Base-by-base conservation (phyloP, 1,140 invertebrate species). In the Dolichoris vasculosae region DNA sequence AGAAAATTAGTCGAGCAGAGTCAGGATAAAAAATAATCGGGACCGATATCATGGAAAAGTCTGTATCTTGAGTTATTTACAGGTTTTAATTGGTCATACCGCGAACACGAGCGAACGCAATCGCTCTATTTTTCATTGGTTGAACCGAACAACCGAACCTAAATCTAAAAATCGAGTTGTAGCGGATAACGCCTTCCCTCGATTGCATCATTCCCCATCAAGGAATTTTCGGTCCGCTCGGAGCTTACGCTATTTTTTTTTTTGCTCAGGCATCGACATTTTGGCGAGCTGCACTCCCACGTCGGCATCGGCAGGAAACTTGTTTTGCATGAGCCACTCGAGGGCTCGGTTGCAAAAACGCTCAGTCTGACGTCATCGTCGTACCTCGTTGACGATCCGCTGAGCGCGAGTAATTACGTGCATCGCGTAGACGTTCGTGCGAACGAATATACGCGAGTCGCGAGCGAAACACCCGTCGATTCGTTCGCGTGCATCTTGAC, bases 331-430 rank as follows among this genome's bases (percentile, higher is more conserved):
- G 46, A 46, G 15, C 7, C 17, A 38, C 11, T 69, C 20, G 48
- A 83, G 30, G 69, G 51, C 69, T 75, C 43, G 69, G 1, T 51
- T 69, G 46, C 35, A 82, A 73, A 82, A 82, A 82, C 63, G 32
- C n/a, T n/a, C n/a, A n/a, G 15, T 17, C 32, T 73, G 69, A 83
- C 46, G 81, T 75, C 81, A 75, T 59, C 67, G n/a, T 59, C 23
- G 35, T 40, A 64, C 32, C 55, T 67, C 32, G 13, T 59, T 67
- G n/a, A 35, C 35, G 46, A 71, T 75, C 26, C 2, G 23, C n/a
- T 75, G 8, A 6, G 30, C 20, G 73, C 6, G 23, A 38, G 6
- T 30, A 67, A 67, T 81, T 81, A 46, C 26, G 43, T 15, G 43
- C 30, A 69, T 6, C 32, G 51, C 55, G 30, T 38, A 55, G 26